phyloP scores from a whole-genome alignment of 1,140 invertebrate species.

The Papilio polytes region DNA sequence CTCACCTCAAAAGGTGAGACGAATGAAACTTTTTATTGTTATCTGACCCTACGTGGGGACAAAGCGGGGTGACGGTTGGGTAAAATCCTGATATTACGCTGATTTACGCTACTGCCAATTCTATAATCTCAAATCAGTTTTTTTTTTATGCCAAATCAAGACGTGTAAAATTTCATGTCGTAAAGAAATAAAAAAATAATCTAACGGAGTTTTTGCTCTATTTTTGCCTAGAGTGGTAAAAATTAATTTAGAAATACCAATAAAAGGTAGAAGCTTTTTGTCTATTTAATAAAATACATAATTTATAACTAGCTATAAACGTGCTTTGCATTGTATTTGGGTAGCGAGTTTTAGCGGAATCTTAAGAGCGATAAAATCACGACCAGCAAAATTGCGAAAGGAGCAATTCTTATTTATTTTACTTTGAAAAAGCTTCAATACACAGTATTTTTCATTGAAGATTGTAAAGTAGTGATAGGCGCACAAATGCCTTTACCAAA shows the following conservation, averaged over 20 bases:
- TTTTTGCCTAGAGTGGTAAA: not conserved
- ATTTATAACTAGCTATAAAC: slow-evolving; percentile 9
- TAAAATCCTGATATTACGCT: no score
- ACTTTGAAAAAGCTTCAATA: no score
- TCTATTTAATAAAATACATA: slow-evolving; percentile 13
- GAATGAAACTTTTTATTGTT: no score
- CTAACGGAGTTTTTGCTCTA: not conserved
- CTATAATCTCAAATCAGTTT: not conserved
- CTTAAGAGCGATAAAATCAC: not conserved
- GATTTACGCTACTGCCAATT: not conserved
- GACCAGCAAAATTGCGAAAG: no score
- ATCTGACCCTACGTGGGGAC: no score
- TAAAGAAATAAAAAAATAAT: not conserved
- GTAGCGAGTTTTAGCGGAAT: not conserved
- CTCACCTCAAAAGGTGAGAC: no score
- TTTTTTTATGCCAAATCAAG: not conserved
- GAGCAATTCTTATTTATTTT: no score
- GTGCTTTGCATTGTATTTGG: not conserved
- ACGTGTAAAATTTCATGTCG: not conserved
- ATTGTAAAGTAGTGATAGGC: no score
- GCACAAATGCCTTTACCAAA: no score
- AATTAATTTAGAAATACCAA: not conserved
- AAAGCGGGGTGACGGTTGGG: no score
- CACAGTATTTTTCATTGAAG: no score
- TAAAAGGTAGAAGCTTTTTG: slow-evolving; percentile 18